Base-by-base conservation (phyloP, 2,113 vertebrate genomes). In the Psettodes erumei region DNA sequence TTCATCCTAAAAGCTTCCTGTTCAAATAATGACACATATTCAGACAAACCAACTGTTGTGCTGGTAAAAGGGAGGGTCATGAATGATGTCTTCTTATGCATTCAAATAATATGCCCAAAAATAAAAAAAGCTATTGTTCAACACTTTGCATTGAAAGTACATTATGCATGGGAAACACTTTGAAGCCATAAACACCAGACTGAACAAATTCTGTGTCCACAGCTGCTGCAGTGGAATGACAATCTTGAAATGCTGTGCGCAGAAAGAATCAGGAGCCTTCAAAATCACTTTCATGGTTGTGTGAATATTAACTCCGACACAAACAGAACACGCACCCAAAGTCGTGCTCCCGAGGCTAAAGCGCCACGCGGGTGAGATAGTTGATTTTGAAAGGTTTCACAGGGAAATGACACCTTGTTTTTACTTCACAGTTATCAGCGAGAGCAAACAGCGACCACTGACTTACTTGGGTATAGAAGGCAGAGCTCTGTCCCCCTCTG, bases 391-490 rank as follows among this genome's bases (percentile, higher is more conserved):
- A 45, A 45, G 0, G 43, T 45, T 45, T 65, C 15, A 54, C 7
- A 62, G 19, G 3, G 62, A 25, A 68, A 7, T 8, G 5, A 38
- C 28, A 38, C n/a, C 15, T 67, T 71, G 8, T 21, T 61, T 61
- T 48, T 30, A 19, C 38, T 30, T 37, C 8, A 56, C 43, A 54
- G 8, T 13, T 19, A n/a, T 37, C 38, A 56, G 35, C 12, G 1
- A 56, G 25, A 19, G 60, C 12, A 62, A 64, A 64, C 23, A 1
- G 1, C 27, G 25, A 15, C 6, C 27, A 19, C 0, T 55, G n/a
- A 96, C 97, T 98, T 96, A 98, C 96, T 97, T 99, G 89, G 98
- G 98, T 93, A 99, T 96, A 3, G 97, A 99, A 5, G 98, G 98
- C 82, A 99, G 92, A 63, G 98, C 98, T 93, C 98, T 92, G 90